A percentile compares a stretch with the other conserved stretches of the same genome.
Conservation (phyloP, 2,113 vertebrate species). For the Thomomys bottae region DNA sequence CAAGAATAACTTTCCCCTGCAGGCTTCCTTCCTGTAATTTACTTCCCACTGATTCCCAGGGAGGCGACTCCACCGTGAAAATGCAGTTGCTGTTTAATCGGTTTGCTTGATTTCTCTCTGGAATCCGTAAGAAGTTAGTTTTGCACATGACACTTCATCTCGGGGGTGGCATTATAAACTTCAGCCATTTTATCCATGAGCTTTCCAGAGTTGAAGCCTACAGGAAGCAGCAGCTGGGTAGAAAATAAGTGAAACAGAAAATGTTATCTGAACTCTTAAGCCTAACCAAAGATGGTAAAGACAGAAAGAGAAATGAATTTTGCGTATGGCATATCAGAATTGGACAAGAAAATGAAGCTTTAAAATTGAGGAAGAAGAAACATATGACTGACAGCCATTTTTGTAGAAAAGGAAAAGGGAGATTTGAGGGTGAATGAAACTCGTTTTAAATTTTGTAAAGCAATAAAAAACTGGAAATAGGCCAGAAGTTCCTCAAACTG, state of each 20-base stretch:
- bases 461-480: not conserved
- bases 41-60: constrained; percentile 71
- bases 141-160: not conserved
- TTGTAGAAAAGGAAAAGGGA: not conserved
- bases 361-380: not conserved
- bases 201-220: not conserved
- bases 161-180: constrained; percentile 7
- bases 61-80: constrained; percentile 49
- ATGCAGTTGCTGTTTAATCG: constrained; percentile 60
- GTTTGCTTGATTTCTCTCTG: constrained; percentile 71
- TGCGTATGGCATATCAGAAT: not conserved
- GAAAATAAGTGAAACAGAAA: not conserved
- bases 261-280: fast-evolving
- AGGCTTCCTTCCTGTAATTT: constrained; percentile 69
- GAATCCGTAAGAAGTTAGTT: constrained; percentile 49
- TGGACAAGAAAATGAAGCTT: not conserved
- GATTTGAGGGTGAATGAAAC: not conserved
- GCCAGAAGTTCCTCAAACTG: not conserved
- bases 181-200: not conserved
- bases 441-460: not conserved
- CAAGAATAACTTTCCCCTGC: constrained; percentile 68
- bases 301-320: not conserved
- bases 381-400: not conserved
- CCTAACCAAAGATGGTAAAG: not conserved
- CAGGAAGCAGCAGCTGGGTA: not conserved